phyloP scores from a whole-genome alignment of 2,888 invertebrate species.

The Noctua fimbriata region DNA sequence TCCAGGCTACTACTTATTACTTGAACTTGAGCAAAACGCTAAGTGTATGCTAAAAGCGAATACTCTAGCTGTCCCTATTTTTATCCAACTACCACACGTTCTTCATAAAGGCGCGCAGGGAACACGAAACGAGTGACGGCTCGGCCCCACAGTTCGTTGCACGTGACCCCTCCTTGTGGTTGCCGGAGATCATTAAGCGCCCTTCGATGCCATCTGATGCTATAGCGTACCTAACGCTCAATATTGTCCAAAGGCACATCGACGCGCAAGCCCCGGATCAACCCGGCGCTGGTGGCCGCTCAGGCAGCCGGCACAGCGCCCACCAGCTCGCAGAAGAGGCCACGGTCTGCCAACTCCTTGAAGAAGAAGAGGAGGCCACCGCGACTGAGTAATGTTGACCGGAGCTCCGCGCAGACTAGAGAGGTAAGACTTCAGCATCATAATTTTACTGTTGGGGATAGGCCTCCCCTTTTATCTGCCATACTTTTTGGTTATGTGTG shows the following conservation, averaged over 20 bases:
- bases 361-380: constrained; percentile 92
- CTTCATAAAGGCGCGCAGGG: too few species aligned
- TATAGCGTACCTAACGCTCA: neutral
- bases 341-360: constrained; percentile 90
- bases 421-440: constrained; percentile 90
- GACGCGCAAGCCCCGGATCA: constrained; percentile 97
- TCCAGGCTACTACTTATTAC: too few species aligned
- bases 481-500: neutral
- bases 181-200: too few species aligned
- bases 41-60: too few species aligned
- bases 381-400: constrained; percentile 97
- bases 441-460: neutral
- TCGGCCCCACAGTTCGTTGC: too few species aligned
- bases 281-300: constrained; percentile 98
- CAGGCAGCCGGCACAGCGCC: constrained; percentile 94
- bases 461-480: neutral
- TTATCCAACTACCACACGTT: too few species aligned
- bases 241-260: constrained; percentile 92
- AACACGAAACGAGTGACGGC: too few species aligned
- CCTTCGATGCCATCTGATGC: too few species aligned
- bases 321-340: constrained; percentile 86
- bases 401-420: constrained; percentile 97
- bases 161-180: too few species aligned
- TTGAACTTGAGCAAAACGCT: too few species aligned
- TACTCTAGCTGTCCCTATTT: too few species aligned